Evolutionary conservation across 2,888 invertebrate species (phyloP).

Genomic region (Neoitamus cyanurus): DNA sequence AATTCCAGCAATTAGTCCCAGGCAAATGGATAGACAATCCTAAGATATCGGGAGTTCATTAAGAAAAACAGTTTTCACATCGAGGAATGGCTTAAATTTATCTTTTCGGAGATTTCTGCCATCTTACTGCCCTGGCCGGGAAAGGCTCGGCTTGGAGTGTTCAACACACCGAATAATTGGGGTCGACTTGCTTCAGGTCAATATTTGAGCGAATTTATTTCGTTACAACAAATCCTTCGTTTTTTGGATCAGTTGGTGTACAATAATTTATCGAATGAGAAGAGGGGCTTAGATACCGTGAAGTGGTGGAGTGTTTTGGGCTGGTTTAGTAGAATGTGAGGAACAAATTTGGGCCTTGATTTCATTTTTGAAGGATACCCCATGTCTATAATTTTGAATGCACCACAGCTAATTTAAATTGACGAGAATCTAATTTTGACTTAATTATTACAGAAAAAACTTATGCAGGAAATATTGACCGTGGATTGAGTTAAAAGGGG

Average conservation of each 20-base stretch:
- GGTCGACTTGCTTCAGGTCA: neutral
- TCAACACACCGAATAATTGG: neutral
- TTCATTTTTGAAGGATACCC: no score
- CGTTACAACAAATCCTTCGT: neutral
- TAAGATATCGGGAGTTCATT: slow-evolving; percentile 21
- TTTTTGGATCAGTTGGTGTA: neutral
- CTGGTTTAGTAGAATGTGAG: neutral
- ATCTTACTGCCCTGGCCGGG: neutral
- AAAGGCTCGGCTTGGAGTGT: neutral
- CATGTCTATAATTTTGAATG: no score
- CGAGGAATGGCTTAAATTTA: slow-evolving; percentile 7
- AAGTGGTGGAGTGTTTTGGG: neutral
- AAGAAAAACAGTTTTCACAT: slow-evolving; percentile 20
- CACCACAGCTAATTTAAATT: no score
- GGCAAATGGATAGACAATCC: neutral
- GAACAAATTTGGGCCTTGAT: neutral
- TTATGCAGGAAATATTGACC: no score
- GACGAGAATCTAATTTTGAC: no score
- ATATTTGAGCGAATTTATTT: neutral
- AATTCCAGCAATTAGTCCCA: slow-evolving; percentile 23
- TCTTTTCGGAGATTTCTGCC: neutral
- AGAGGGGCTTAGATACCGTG: neutral
- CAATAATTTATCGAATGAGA: neutral
- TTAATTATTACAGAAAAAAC: no score
- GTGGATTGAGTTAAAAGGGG: no score